Percentiles rank a stretch among this genome's conserved stretches.
Evolutionary conservation across 1,140 invertebrate species (phyloP).

Genomic region (Amyelois transitella): DNA sequence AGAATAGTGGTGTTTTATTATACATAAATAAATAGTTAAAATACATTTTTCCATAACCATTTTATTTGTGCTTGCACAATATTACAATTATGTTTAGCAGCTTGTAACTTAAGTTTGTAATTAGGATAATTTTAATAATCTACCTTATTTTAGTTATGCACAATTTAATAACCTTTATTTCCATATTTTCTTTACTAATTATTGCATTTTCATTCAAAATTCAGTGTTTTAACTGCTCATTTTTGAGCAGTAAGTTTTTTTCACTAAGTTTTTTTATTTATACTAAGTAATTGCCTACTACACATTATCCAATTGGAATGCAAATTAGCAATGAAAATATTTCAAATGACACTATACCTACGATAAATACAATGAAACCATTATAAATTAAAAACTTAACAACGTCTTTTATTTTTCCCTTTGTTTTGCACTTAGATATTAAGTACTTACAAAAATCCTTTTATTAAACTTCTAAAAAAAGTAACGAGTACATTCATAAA

Average conservation of each 20-base stretch:
- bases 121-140: conserved; percentile 62
- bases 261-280: conserved; percentile 43
- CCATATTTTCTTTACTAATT: conserved; percentile 42
- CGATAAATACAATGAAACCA: conserved; percentile 69
- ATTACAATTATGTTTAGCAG: conserved; percentile 58
- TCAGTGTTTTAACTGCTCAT: conserved; percentile 26
- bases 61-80: conserved; percentile 15
- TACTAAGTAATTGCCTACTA: conserved; percentile 69
- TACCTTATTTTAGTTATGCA: conserved; percentile 62
- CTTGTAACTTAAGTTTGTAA: conserved; percentile 55
- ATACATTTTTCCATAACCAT: conserved; percentile 20
- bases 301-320: conserved; percentile 66
- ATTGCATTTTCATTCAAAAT: conserved; percentile 3
- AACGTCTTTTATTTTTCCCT: conserved; percentile 31
- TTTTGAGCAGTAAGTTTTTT: conserved; percentile 32
- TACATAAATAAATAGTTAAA: conserved; percentile 25
- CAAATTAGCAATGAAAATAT: conserved; percentile 62
- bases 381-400: conserved; percentile 57
- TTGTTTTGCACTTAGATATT: too few species aligned
- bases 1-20: conserved; percentile 8
- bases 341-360: conserved; percentile 71
- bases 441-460: too few species aligned
- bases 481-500: too few species aligned
- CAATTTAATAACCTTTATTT: conserved; percentile 56
- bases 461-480: too few species aligned